Percentiles rank a stretch among this genome's conserved stretches.
phyloP scores from a whole-genome alignment of 2,113 vertebrate species.

The Ammodytes dubius region DNA sequence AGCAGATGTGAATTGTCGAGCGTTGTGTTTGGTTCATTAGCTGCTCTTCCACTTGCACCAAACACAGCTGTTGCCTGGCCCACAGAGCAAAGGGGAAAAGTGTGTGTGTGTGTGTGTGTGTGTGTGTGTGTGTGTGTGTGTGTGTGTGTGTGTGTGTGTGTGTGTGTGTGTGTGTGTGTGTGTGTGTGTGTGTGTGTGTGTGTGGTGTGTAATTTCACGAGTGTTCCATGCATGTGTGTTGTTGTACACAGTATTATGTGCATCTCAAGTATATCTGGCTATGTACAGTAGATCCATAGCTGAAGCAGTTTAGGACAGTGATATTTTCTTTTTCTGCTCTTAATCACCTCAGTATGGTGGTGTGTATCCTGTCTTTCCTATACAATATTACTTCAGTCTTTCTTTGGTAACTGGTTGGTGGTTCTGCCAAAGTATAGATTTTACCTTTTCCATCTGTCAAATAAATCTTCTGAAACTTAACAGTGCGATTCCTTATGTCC shows the following conservation, averaged over 20 bases:
- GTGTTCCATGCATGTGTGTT: not conserved
- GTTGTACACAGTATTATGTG: not conserved
- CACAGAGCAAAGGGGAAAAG: constrained; percentile 76
- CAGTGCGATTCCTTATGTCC: constrained; percentile 6
- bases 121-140: constrained; percentile 34
- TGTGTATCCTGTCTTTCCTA: constrained; percentile 16
- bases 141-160: constrained; percentile 15
- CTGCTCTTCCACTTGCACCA: constrained; percentile 80
- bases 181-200: constrained; percentile 15
- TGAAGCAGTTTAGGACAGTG: not conserved
- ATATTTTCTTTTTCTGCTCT: constrained; percentile 21
- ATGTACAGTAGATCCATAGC: not conserved
- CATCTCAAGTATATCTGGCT: constrained; percentile 21
- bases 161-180: constrained; percentile 26
- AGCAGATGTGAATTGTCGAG: constrained; percentile 86
- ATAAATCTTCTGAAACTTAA: constrained; percentile 32
- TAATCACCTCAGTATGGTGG: constrained; percentile 29
- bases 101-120: constrained; percentile 30
- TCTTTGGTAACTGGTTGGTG: constrained; percentile 41
- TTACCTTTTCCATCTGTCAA: constrained; percentile 40
- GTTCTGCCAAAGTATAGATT: constrained; percentile 42
- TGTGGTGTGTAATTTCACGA: constrained; percentile 13
- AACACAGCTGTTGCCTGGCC: constrained; percentile 78
- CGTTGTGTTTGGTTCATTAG: constrained; percentile 76
- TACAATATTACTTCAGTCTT: constrained; percentile 35